Evolutionary conservation across 2,797 vertebrate genomes (phyloP).

Genomic region (Coregonus sp.): DNA sequence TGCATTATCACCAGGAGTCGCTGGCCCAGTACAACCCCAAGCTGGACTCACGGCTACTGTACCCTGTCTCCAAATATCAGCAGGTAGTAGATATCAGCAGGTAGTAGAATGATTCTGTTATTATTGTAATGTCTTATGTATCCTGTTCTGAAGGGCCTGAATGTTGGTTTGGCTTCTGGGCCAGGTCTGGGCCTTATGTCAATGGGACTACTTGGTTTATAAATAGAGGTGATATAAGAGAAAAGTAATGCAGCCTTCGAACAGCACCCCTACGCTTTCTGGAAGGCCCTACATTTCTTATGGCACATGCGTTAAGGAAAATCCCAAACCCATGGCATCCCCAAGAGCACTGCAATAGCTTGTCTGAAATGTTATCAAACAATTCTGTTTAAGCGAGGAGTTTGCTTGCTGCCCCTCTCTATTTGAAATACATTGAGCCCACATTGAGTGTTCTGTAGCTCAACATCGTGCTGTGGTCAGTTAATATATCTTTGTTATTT

Average conservation of each 20-base stretch:
- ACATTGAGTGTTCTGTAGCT: no score
- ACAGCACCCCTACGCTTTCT: no score
- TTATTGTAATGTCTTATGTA: neutral
- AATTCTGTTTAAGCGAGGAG: neutral
- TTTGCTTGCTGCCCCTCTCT: neutral
- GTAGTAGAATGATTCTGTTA: constrained; percentile 55
- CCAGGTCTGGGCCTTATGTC: neutral
- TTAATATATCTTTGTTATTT: neutral
- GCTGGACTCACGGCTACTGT: constrained; percentile 87
- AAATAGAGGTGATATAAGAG: neutral
- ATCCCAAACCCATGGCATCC: no score
- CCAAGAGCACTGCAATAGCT: no score
- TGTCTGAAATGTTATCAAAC: neutral
- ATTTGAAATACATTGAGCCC: no score
- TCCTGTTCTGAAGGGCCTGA: no score
- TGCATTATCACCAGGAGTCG: constrained; percentile 86
- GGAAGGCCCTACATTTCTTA: no score
- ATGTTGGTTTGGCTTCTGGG: neutral
- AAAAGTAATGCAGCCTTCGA: no score
- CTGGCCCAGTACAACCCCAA: constrained; percentile 91
- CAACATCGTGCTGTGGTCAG: no score
- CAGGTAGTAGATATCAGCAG: constrained; percentile 85
- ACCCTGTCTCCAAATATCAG: constrained; percentile 88
- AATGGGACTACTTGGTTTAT: neutral
- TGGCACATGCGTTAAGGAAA: no score